These are phyloP conservation scores for Zaprionus africanus DNA, from an alignment of 1,140 invertebrate genomes.

Conservation along the genomic window DNA sequence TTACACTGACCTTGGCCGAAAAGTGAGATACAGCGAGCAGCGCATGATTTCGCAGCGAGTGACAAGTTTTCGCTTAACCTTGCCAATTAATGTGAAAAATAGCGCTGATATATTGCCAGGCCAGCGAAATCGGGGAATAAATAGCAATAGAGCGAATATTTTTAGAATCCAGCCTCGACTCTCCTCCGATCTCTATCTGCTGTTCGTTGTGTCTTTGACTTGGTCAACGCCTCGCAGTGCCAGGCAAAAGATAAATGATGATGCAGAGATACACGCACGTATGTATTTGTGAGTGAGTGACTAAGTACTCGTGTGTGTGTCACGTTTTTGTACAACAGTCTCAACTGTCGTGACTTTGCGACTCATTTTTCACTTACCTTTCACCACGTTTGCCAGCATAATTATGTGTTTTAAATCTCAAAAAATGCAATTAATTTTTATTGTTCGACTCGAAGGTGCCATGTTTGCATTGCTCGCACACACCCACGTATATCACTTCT, in stretches of 20 bases:
- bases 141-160: slow-evolving; percentile 57
- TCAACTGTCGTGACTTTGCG: slow-evolving; percentile 53
- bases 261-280: slow-evolving; percentile 28
- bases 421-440: slow-evolving; percentile 76
- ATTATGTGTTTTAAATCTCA: slow-evolving; percentile 43
- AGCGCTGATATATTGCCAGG: slow-evolving; percentile 40
- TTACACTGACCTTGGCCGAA: slow-evolving; percentile 61
- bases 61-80: slow-evolving; percentile 65
- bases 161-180: slow-evolving; percentile 11
- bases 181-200: background rate
- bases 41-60: slow-evolving; percentile 1
- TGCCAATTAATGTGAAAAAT: slow-evolving; percentile 80
- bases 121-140: slow-evolving; percentile 66
- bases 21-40: slow-evolving; percentile 20
- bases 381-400: slow-evolving; percentile 51
- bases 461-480: slow-evolving; percentile 72
- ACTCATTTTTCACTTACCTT: slow-evolving; percentile 31
- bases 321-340: slow-evolving; percentile 71
- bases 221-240: slow-evolving; percentile 32
- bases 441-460: slow-evolving; percentile 60
- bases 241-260: slow-evolving; percentile 75
- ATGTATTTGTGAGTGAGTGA: slow-evolving; percentile 11
- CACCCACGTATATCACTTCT: slow-evolving; percentile 68
- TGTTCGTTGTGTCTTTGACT: slow-evolving; percentile 47
- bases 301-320: slow-evolving; percentile 24